Conservation (phyloP, 1,140 invertebrate genomes). For the Sitophilus oryzae region DNA sequence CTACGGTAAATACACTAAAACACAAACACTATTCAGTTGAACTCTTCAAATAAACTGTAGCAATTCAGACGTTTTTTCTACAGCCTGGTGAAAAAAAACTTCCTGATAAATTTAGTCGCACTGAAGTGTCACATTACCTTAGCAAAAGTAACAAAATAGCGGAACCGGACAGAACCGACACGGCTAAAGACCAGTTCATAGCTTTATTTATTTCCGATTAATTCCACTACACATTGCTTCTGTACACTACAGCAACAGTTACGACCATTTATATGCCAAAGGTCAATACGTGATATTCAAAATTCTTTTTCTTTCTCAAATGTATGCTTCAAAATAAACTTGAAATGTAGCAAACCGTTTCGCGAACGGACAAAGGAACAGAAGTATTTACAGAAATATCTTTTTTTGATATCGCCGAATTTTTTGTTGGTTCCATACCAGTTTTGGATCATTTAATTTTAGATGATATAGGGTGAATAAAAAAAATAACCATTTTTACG, state of each 20-base stretch:
- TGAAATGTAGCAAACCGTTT: too few species aligned
- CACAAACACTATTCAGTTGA: too few species aligned
- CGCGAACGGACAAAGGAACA: too few species aligned
- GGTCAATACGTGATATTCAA: constrained; percentile 12
- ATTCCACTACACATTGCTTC: constrained; percentile 11
- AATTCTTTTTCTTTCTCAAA: too few species aligned
- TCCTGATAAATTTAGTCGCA: neutral
- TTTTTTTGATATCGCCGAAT: too few species aligned
- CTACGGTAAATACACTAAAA: too few species aligned
- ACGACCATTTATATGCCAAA: constrained; percentile 12
- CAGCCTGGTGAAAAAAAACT: neutral
- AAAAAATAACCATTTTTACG: too few species aligned
- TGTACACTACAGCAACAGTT: neutral
- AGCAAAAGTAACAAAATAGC: constrained; percentile 16
- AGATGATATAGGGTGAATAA: too few species aligned
- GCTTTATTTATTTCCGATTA: constrained; percentile 8
- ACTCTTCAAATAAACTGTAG: constrained; percentile 6
- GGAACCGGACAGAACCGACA: constrained; percentile 13
- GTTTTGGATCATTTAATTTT: too few species aligned
- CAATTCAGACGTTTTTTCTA: neutral
- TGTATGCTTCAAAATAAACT: too few species aligned
- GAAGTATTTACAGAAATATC: too few species aligned
- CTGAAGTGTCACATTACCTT: constrained; percentile 16
- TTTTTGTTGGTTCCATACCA: too few species aligned
- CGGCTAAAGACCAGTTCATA: constrained; percentile 16